Evolutionary conservation across 2,113 vertebrate species (phyloP).

Genomic region (Phaethornis superciliosus): DNA sequence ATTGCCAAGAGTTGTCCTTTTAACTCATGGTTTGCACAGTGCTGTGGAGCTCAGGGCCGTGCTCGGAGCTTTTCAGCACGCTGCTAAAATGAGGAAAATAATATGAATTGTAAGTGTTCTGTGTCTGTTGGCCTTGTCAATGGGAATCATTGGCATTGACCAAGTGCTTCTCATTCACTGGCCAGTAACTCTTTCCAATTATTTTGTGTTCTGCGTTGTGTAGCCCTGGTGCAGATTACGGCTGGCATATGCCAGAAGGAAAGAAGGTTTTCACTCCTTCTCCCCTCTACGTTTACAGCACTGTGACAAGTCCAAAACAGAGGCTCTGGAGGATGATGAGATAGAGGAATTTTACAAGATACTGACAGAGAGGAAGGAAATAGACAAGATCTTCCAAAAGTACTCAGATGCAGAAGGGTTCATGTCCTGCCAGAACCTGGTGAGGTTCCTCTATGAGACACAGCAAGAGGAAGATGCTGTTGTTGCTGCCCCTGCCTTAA

Average conservation of each 20-base stretch:
- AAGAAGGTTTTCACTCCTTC: conserved; percentile 70
- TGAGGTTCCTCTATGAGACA: conserved; percentile 80
- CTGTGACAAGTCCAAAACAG: conserved; percentile 89
- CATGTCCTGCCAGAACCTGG: conserved; percentile 82
- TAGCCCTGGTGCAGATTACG: conserved; percentile 71
- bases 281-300: conserved; percentile 79
- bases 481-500: conserved; percentile 80
- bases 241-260: conserved; percentile 68
- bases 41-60: neutral
- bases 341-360: conserved; percentile 92
- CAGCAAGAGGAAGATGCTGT: conserved; percentile 83
- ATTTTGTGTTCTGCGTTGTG: conserved; percentile 71
- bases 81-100: neutral
- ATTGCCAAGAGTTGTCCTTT: neutral
- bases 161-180: neutral
- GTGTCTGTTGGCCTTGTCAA: neutral
- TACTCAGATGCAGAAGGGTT: conserved; percentile 69
- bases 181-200: conserved; percentile 57
- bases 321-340: conserved; percentile 88
- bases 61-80: neutral
- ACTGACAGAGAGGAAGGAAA: conserved; percentile 87
- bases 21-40: too few species aligned
- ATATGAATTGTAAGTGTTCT: neutral
- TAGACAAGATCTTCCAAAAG: conserved; percentile 80
- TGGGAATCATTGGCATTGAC: neutral